These are phyloP conservation scores for Axea sp. DNA, from an alignment of 2,888 invertebrate species.

Conservation along the genomic window DNA sequence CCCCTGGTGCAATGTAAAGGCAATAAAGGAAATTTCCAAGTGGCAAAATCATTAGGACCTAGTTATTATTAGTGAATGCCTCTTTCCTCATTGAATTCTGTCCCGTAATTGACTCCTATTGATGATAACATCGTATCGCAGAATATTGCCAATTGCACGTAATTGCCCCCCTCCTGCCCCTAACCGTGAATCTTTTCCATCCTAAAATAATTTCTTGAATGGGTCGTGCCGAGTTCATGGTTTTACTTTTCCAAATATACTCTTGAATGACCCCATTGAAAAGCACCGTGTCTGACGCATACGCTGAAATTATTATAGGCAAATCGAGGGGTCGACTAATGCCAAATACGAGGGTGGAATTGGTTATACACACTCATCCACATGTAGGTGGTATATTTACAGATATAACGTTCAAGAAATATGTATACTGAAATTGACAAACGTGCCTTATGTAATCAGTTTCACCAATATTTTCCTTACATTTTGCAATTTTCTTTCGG, in stretches of 20 bases:
- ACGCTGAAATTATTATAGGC: constrained; percentile 69
- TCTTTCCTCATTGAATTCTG: neutral
- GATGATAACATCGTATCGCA: neutral
- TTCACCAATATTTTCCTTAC: constrained; percentile 28
- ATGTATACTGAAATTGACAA: constrained; percentile 36
- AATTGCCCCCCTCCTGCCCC: neutral
- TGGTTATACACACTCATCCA: constrained; percentile 24
- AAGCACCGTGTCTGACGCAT: constrained; percentile 51
- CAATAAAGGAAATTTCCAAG: too few relatives aligned
- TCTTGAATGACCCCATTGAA: constrained; percentile 50
- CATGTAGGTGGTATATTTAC: constrained; percentile 45
- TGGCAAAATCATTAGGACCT: too few relatives aligned
- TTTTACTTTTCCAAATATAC: constrained; percentile 55
- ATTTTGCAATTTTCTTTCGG: neutral
- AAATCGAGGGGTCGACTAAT: constrained; percentile 59
- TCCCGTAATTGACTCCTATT: neutral
- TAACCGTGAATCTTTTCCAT: constrained; percentile 4
- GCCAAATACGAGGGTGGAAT: constrained; percentile 57
- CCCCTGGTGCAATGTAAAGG: too few relatives aligned
- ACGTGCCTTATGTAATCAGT: constrained; percentile 39
- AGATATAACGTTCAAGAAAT: constrained; percentile 37
- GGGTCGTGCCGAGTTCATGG: constrained; percentile 21
- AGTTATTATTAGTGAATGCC: too few relatives aligned
- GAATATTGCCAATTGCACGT: constrained; percentile 7
- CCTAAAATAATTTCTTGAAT: constrained; percentile 40